Base-by-base conservation (phyloP, 2,888 invertebrate genomes). In the Agrotis clavis region DNA sequence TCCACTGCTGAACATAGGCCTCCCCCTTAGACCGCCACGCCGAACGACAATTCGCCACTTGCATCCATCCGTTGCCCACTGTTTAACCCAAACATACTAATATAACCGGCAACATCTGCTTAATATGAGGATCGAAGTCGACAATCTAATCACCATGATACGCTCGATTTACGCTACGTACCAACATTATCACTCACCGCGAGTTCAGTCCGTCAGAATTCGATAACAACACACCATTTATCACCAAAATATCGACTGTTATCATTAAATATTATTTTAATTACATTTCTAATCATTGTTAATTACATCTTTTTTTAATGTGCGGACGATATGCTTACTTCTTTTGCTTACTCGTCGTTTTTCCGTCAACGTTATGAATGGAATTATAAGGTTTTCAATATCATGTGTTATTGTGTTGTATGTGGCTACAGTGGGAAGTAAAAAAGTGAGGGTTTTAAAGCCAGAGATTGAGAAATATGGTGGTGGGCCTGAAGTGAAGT, bases 191-290 rank as follows among this genome's bases (percentile, higher is more conserved):
- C 62, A 47, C 18, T 25, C 9, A 45, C 16, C 18, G 13, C 25
- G n/a, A 50, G 45, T 59, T 54, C 62, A 50, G 16, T 16, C 25
- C 30, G 14, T n/a, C 25, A 50, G 35, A 50, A 47, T 14, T 11
- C 48, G 77, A 81, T 78, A 76, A 59, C 57, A 53, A 16, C 41
- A 65, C 16, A 56, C 1, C 19, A 35, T 57, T 77, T 68, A 78
- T 78, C 81, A 77, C 16, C 45, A 66, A 77, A 81, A 79, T 67
- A 79, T 81, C 77, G n/a, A 50, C 11, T 57, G 19, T 67, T 77
- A 81, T 81, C 81, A 51, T 21, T 51, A 62, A 61, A 67, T 69
- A 76, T 66, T 66, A 64, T 67, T 76, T 79, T 79, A 79, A 79
- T 81, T 79, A 81, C 56, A 30, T 47, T 54, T 21, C 5, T 79